Evolutionary conservation across 2,888 invertebrate genomes (phyloP), one percentile per base, ranked within the genome.

Genomic region (Encarsia formosa): DNA sequence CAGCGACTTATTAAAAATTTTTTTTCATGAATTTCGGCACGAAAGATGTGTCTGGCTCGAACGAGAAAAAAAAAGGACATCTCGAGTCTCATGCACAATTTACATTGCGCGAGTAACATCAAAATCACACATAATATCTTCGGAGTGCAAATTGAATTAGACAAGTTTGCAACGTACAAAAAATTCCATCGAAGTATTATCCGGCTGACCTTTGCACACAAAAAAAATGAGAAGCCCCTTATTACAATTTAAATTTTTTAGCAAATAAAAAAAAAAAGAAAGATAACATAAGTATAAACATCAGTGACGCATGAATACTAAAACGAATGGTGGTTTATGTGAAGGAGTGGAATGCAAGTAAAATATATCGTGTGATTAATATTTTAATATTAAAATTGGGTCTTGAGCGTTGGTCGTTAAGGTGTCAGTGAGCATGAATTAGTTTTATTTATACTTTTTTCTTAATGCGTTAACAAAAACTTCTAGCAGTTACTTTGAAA

Each of bases 341-440:
- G 48, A 50, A 41, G 45, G 45, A 49, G 43, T 56, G 31, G 23
- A 32, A 43, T 49, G 32, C 49, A 46, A 48, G 46, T 44, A 49
- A 41, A 24, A 44, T 44, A 52, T 43, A 39, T 26, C 41, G 47
- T 48, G 48, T 47, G 44, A 44, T 39, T 50, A 32, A 22, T 23
- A 50, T 39, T 43, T 31, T 38, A 39, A 49, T 38, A 46, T 51
- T 40, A 38, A 49, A 26, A 54, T 46, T 24, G 13, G 29, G 51
- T 57, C 53, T 56, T n/a, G 54, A 63, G 60, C 61, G 61, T 63
- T 63, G 61, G 65, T 56, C 59, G 61, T 64, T 64, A 64, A 65
- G 63, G 65, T 63, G 64, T 66, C 58, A 64, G 63, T 62, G 63
- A 61, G 61, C 62, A 62, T 60, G 61, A 57, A 54, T 61, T 50